Conservation (phyloP, 2,888 invertebrate species). For the Mythimna lalbum region DNA sequence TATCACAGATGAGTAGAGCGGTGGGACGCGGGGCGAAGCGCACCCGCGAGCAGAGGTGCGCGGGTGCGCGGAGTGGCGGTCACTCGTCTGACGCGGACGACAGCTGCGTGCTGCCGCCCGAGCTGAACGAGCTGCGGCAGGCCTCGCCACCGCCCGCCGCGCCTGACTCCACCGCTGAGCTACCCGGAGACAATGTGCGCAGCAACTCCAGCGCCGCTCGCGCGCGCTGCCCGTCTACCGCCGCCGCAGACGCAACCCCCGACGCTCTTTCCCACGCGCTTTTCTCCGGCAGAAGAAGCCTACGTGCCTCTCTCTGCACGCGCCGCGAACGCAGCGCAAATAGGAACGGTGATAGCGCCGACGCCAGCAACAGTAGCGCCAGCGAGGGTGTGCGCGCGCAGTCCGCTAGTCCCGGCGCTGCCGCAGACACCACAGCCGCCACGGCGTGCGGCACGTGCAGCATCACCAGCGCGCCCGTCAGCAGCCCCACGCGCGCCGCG, state of each 20-base stretch:
- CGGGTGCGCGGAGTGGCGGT: constrained; percentile 78
- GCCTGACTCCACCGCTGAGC: constrained; percentile 80
- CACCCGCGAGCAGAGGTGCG: constrained; percentile 75
- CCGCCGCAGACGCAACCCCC: constrained; percentile 89
- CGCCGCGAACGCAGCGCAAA: constrained; percentile 94
- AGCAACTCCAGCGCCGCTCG: constrained; percentile 85
- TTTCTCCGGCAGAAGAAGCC: constrained; percentile 83
- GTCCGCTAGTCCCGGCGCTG: constrained; percentile 88
- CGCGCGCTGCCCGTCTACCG: constrained; percentile 89
- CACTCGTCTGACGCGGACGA: constrained; percentile 92
- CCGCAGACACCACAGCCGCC: constrained; percentile 78
- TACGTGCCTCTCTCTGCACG: constrained; percentile 88
- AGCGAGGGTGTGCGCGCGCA: constrained; percentile 87
- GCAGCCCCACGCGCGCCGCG: constrained; percentile 94
- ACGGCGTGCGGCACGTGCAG: constrained; percentile 93
- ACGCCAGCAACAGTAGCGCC: constrained; percentile 91
- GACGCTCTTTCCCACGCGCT: constrained; percentile 89
- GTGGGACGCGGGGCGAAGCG: constrained; percentile 87
- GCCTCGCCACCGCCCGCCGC: constrained; percentile 85
- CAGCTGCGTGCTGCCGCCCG: constrained; percentile 92
- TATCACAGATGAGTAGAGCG: constrained; percentile 91
- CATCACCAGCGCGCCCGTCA: constrained; percentile 93
- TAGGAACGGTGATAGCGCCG: constrained; percentile 93
- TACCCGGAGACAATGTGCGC: constrained; percentile 85
- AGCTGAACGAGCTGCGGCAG: constrained; percentile 92